Conservation (phyloP, 2,113 vertebrate genomes). For the Ploceus nigricollis region DNA sequence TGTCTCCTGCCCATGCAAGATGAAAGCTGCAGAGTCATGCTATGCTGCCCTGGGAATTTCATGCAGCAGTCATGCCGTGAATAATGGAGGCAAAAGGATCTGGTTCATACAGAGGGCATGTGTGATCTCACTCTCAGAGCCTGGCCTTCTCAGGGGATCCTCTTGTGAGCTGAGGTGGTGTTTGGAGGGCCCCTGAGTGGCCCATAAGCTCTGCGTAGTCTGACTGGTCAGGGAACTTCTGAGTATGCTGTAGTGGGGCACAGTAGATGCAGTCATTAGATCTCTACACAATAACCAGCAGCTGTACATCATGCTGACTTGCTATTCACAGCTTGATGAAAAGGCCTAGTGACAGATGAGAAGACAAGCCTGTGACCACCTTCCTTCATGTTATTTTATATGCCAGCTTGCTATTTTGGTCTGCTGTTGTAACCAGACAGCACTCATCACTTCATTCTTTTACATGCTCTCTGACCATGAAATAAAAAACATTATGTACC, state of each 20-base stretch:
- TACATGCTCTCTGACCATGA: neutral
- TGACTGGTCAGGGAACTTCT: neutral
- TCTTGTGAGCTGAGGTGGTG: neutral
- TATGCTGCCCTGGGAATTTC: neutral
- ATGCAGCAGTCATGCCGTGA: neutral
- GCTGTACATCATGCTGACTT: neutral
- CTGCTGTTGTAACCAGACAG: neutral
- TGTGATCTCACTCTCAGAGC: neutral
- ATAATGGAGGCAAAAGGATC: neutral
- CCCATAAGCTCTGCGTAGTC: neutral
- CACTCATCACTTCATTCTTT: neutral
- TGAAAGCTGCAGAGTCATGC: neutral
- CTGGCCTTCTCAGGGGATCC: neutral
- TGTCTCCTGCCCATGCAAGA: neutral
- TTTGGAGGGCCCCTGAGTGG: neutral
- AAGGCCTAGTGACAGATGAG: neutral
- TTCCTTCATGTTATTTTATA: neutral
- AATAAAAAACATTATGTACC: neutral
- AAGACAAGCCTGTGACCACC: neutral
- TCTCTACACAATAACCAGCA: neutral
- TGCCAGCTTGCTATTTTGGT: neutral
- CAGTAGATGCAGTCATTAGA: neutral
- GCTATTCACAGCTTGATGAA: slow-evolving; percentile 22
- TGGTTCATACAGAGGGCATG: neutral
- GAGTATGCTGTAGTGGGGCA: neutral